Conservation (phyloP, 2,113 vertebrate species). For the Acrocephalus kingi region DNA sequence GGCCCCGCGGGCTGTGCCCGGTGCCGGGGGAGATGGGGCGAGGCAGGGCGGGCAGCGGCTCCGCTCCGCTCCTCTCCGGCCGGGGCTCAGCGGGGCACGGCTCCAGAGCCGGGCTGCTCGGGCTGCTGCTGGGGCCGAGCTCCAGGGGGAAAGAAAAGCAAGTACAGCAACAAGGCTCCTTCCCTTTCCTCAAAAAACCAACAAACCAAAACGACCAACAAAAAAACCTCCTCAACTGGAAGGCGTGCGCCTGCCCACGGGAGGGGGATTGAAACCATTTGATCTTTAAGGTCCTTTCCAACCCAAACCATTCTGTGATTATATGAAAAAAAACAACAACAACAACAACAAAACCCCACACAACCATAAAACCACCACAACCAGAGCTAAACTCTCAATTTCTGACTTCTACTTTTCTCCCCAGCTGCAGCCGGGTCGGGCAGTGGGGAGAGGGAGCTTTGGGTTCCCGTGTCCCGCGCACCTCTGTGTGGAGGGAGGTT, state of each 20-base stretch:
- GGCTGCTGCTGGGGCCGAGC: background rate
- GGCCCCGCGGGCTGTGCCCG: background rate
- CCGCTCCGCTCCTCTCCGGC: background rate
- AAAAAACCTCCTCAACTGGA: background rate
- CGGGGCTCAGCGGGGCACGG: background rate
- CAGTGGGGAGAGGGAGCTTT: rapidly evolving
- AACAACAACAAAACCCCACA: too few species aligned
- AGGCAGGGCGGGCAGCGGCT: background rate
- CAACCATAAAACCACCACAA: background rate
- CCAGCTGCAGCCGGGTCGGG: background rate
- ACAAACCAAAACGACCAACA: background rate
- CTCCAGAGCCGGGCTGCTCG: too few species aligned
- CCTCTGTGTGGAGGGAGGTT: background rate
- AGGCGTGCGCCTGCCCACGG: background rate
- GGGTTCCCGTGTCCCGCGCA: background rate
- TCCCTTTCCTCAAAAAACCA: background rate
- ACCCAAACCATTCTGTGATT: too few species aligned
- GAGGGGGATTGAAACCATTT: too few species aligned
- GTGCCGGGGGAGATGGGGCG: too few species aligned
- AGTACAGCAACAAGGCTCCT: background rate
- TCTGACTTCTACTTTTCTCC: background rate
- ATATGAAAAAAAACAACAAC: background rate
- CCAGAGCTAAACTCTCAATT: background rate
- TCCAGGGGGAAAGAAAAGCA: background rate
- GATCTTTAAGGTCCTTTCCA: background rate